Evolutionary conservation across 37 sponge, comb jelly and placozoan species (phyloP).

Genomic region (Spongilla lacustris): DNA sequence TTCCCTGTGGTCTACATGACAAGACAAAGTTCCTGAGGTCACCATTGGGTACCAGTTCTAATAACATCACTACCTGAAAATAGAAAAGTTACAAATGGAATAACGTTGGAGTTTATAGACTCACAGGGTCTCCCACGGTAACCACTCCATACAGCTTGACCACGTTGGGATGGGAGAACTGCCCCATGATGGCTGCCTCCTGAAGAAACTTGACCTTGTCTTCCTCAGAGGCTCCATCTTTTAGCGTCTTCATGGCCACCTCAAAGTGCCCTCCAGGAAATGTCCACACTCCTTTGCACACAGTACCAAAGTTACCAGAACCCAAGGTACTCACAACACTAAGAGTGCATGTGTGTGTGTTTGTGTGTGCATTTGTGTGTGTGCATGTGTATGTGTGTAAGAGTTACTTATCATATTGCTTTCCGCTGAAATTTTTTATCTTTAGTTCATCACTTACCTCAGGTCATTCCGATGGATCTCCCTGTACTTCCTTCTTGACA

Average conservation of each 20-base stretch:
- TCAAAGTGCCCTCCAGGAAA: background rate
- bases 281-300: constrained; percentile 37
- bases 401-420: no score
- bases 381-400: no score
- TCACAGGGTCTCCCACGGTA: constrained; percentile 22
- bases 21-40: constrained; percentile 11
- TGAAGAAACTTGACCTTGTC: constrained; percentile 26
- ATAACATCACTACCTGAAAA: background rate
- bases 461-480: constrained; percentile 8
- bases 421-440: no score
- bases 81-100: background rate
- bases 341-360: no score
- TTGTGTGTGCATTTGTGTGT: no score
- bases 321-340: background rate
- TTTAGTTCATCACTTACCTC: no score
- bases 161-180: constrained; percentile 45
- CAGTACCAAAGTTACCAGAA: constrained; percentile 49
- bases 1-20: background rate
- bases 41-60: background rate
- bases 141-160: constrained; percentile 29
- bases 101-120: background rate
- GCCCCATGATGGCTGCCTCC: constrained; percentile 49
- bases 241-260: constrained; percentile 45
- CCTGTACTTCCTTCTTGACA: constrained; percentile 15
- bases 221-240: background rate